Evolutionary conservation across 2,797 vertebrate species (phyloP), one percentile per base, ranked within the genome.

Genomic region (Protosalanx chinensis): DNA sequence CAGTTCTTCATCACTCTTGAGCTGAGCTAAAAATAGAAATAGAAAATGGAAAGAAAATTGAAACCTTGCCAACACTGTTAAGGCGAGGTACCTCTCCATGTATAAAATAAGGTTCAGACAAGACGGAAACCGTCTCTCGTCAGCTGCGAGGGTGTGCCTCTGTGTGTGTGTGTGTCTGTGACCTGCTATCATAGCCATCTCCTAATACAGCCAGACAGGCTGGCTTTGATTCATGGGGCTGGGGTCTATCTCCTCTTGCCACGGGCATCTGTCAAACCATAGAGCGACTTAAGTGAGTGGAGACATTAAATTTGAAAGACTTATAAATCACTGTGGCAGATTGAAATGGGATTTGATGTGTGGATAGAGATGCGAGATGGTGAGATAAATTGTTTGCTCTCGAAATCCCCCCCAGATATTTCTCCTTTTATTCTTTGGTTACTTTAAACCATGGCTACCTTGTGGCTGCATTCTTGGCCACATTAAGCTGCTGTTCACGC

Each of bases 191-290:
- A 71, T 77, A 78, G 71, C 79, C 74, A 79, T 81, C 80, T 67
- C 64, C 78, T 86, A 81, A 84, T 78, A 73, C 56, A 79, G 70
- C 75, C 76, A 77, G 81, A 83, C 82, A 76, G 71, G 81, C 79
- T 80, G 15, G 71, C 83, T 84, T 86, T 87, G 86, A 88, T 89
- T 87, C 84, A 86, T 80, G 27, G 78, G 78, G 69, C 83, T 77
- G 74, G 74, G 74, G 79, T 78, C 72, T 72, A 84, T 88, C 77
- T 79, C 64, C 37, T 71, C 85, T 85, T 65, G 78, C 82, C 74
- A 69, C 35, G 6, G 76, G 77, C 73, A 67, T 76, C 76, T 77
- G 79, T 82, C 82, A 80, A 78, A 64, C 68, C 27, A 29, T 57
- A 83, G 81, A 82, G 84, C 80, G 73, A 72, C 73, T 79, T 75